phyloP scores from a whole-genome alignment of 2,888 invertebrate species.

The Caenorhabditis imperialis region DNA sequence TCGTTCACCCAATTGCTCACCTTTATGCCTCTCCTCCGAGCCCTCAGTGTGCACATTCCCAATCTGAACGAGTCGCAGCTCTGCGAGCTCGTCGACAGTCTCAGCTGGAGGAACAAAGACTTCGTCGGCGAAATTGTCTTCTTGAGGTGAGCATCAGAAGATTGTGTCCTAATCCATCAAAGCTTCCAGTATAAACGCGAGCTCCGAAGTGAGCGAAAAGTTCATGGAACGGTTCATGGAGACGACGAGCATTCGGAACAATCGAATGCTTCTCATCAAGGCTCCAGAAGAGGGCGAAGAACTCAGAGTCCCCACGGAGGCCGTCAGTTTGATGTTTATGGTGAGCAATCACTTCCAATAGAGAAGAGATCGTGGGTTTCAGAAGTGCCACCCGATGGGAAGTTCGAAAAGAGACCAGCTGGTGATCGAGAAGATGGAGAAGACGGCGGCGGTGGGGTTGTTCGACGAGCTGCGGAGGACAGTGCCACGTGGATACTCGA shows the following conservation, averaged over 20 bases:
- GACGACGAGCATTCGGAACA: neutral
- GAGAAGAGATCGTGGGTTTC: no score
- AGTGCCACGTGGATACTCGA: no score
- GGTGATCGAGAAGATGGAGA: no score
- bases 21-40: neutral
- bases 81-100: neutral
- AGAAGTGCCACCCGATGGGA: no score
- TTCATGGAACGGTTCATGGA: slow-evolving; percentile 5
- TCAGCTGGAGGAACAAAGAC: neutral
- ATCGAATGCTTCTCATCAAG: neutral
- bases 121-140: neutral
- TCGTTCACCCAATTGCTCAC: neutral
- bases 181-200: slow-evolving; percentile 3
- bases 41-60: slow-evolving; percentile 1
- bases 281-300: neutral
- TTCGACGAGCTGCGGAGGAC: no score
- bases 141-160: neutral
- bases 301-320: neutral
- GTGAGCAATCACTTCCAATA: no score
- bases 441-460: no score
- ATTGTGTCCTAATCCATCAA: no score
- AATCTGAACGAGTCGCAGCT: slow-evolving; percentile 2
- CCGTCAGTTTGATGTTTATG: no score
- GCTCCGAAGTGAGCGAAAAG: slow-evolving; percentile 2
- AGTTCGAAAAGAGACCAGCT: no score